Percentiles rank a stretch among this genome's conserved stretches.
phyloP scores from a whole-genome alignment of 2,888 invertebrate species.

The Thereva nobilitata region DNA sequence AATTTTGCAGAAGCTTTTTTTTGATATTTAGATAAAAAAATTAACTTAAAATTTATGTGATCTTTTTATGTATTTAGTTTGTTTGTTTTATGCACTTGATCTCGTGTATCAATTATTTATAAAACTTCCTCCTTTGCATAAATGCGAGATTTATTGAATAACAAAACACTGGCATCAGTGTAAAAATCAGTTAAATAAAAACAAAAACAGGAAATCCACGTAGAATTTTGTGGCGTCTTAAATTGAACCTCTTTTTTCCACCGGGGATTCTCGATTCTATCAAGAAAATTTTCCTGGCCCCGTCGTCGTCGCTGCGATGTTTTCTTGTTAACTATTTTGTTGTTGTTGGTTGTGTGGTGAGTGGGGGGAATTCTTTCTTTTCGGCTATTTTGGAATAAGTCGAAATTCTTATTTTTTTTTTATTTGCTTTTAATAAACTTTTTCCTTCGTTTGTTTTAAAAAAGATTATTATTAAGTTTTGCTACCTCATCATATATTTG shows the following conservation, averaged over 20 bases:
- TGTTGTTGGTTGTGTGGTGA: not conserved
- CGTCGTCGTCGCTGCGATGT: not conserved
- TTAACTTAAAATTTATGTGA: too few relatives aligned
- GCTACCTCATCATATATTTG: conserved; percentile 19
- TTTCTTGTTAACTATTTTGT: not conserved
- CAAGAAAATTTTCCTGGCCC: conserved; percentile 20
- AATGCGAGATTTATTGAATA: not conserved
- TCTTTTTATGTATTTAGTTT: too few relatives aligned
- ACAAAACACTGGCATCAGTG: not conserved
- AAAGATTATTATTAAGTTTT: conserved; percentile 1
- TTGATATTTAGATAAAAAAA: too few relatives aligned
- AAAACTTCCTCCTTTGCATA: not conserved
- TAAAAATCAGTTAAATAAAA: conserved; percentile 19
- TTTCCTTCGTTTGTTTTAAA: conserved; percentile 1
- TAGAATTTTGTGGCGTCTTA: conserved; percentile 24
- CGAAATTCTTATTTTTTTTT: too few relatives aligned
- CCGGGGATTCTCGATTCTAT: not conserved
- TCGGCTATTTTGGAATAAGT: conserved; percentile 13
- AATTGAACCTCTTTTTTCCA: too few relatives aligned
- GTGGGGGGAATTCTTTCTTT: too few relatives aligned
- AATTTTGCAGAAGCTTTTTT: too few relatives aligned
- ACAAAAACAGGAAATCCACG: conserved; percentile 26
- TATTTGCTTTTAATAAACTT: not conserved
- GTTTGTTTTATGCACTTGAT: too few relatives aligned
- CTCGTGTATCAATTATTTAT: not conserved